Base-by-base conservation (phyloP, 2,888 invertebrate species). In the Phyllotreta striolata region DNA sequence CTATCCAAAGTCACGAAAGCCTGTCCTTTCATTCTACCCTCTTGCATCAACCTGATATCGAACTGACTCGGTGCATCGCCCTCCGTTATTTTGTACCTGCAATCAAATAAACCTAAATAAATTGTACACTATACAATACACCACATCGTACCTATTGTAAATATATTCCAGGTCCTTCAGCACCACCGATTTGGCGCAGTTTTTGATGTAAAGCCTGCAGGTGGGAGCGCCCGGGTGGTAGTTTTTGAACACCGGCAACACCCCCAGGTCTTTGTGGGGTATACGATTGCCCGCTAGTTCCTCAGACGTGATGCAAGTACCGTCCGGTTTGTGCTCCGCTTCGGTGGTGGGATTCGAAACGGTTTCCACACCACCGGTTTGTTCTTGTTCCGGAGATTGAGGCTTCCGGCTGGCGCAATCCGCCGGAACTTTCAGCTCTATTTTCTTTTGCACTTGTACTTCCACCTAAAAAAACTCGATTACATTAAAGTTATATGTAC, bases 11-110 rank as follows among this genome's bases (percentile, higher is more conserved):
- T 93, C 0, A 97, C 86, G 84, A 97, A 97, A 0, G 95, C 96
- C 82, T 97, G 97, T 0, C 96, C 96, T 81, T 96, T 97, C 96
- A 97, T 96, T 76, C 95, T 86, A 0, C 97, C 97, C 80, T 95
- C 93, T 77, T 93, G 92, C 95, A 97, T 94, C 9, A 96, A 85
- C 72, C 92, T 86, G 3, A 96, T 88, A 79, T 87, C 86, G 80
- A 88, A 86, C 47, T 83, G 83, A 65, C 83, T 83, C 7, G 82
- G 78, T 12, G 64, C 71, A 55, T 84, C 82, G 51, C 83, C 72
- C 6, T 73, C 71, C 5, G 61, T 56, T 64, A 82, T 77, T 2
- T 83, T 77, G 76, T 90, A 95, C 38, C 60, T 59, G 9, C 6
- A 59, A 59, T 12, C 0, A 44, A 8, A 38, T 4, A 24, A 24